These are phyloP conservation scores for Anarsia innoxiella DNA, from an alignment of 2,888 invertebrate species.

Conservation along the genomic window DNA sequence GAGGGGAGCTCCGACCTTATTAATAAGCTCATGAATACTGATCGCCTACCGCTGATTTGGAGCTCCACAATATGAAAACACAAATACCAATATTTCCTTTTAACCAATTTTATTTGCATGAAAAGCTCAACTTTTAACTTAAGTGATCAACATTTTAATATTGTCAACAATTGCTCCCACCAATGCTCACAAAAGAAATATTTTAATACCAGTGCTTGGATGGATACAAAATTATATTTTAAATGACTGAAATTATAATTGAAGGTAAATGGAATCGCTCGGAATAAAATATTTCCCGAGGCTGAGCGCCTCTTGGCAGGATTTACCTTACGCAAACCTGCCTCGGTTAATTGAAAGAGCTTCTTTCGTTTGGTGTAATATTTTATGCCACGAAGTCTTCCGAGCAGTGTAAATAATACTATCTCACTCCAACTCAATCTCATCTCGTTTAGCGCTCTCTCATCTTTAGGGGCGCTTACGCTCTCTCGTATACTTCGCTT, in stretches of 20 bases:
- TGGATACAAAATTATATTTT: constrained; percentile 7
- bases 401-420: constrained; percentile 37
- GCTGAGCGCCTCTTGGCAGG: constrained; percentile 48
- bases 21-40: constrained; percentile 67
- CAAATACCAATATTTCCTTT: no score
- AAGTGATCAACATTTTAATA: no score
- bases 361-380: constrained; percentile 68
- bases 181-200: no score
- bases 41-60: constrained; percentile 28
- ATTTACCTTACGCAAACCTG: constrained; percentile 64
- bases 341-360: constrained; percentile 69
- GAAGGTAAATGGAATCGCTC: constrained; percentile 11
- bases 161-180: no score
- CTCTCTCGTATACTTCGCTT: constrained; percentile 40
- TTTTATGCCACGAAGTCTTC: constrained; percentile 54
- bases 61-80: no score
- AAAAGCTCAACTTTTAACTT: no score
- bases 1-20: constrained; percentile 42
- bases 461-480: constrained; percentile 38
- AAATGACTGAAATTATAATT: constrained; percentile 9
- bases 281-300: constrained; percentile 35
- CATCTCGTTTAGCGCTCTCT: constrained; percentile 44
- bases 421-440: constrained; percentile 43
- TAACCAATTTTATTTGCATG: no score
- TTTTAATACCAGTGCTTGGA: not conserved